Evolutionary conservation across 2,888 invertebrate species (phyloP), one percentile per base, ranked within the genome.

Genomic region (Sepiola atlantica): DNA sequence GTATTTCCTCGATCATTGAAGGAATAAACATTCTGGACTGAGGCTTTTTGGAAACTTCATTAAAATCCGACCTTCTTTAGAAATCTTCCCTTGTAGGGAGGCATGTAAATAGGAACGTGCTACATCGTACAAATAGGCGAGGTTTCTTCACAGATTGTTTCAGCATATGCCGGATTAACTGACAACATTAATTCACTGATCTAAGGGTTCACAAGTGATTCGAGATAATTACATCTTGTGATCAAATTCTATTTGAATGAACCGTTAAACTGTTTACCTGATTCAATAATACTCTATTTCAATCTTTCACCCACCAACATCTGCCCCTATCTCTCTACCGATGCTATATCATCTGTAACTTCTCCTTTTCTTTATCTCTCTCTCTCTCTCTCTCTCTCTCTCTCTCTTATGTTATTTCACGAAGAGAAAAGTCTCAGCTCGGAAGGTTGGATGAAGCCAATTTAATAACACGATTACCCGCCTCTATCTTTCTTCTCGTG

Each of bases 241-340:
- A 77, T 77, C 77, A n/a, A 77, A 77, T 77, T 77, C 77, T 77
- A 32, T 77, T 77, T 77, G 77, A 77, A n/a, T 77, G 77, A 77
- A 77, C 77, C 77, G 77, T 77, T 77, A 77, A 77, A 32, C 77
- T 77, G n/a, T 77, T 77, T 77, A 77, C 77, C n/a, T 77, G 77
- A 77, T 77, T 77, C 77, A 77, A 77, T 77, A n/a, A 77, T 77
- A 16, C 32, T 77, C 77, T 77, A n/a, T n/a, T n/a, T n/a, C 18
- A 4, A 12, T n/a, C 77, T 61, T 28, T 61, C 24, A 24, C 24
- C 10, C 61, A 10, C 21, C 10, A 2, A 45, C 8, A 10, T 61
- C 61, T 24, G 21, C 8, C 24, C 0, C 24, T 24, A 1, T 2
- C 20, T 57, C 20, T 57, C 57, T 57, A n/a, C n/a, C n/a, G n/a